Evolutionary conservation across 2,797 vertebrate genomes (phyloP).

Genomic region (Diceros bicornis): DNA sequence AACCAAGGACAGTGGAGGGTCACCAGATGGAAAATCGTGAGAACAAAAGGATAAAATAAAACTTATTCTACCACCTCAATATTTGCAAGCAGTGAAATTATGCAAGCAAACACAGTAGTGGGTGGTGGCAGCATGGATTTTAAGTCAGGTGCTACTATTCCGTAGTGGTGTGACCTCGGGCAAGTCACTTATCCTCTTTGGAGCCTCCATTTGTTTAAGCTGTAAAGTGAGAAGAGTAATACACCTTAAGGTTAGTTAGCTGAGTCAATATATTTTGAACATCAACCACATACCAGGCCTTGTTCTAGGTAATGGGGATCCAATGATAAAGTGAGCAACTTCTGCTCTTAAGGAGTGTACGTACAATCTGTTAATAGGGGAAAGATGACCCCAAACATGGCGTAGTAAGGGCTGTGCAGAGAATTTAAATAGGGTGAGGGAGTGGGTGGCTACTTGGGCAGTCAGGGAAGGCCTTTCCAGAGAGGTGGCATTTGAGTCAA

Average conservation of each 20-base stretch:
- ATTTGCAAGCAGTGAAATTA: not conserved
- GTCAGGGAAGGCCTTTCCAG: not conserved
- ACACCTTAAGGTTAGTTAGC: not conserved
- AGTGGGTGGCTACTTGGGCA: not conserved
- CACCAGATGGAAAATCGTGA: no score
- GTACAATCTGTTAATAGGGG: fast-evolving
- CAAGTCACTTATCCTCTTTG: not conserved
- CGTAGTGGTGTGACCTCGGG: not conserved
- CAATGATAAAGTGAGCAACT: no score
- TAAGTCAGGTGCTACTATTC: not conserved
- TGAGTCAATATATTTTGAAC: not conserved
- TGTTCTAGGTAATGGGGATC: not conserved
- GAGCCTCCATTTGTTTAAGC: not conserved
- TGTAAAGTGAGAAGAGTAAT: not conserved
- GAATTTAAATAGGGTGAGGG: not conserved
- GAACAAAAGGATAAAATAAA: not conserved
- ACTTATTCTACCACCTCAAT: not conserved
- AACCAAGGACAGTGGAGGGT: not conserved
- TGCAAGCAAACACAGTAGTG: fast-evolving
- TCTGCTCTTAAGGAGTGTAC: not conserved
- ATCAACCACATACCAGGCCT: not conserved
- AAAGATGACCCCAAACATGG: not conserved
- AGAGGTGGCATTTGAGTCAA: not conserved
- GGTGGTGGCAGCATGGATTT: not conserved
- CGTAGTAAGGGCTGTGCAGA: not conserved